A percentile compares a stretch with the other conserved stretches of the same genome.
phyloP scores from a whole-genome alignment of 2,888 invertebrate genomes.

The Nymphalis urticae region DNA sequence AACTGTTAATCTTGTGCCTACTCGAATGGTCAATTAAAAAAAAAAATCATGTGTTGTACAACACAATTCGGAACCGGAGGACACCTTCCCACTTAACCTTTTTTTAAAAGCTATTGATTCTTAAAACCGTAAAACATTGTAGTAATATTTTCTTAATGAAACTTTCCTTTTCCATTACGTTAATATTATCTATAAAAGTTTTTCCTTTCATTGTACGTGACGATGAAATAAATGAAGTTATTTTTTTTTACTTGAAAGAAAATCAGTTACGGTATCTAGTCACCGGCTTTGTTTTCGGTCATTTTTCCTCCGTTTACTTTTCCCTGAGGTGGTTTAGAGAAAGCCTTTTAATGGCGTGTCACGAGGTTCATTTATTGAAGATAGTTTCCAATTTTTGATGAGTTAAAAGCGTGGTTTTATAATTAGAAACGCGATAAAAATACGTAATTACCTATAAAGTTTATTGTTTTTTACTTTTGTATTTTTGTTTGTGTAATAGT shows the following conservation, averaged over 20 bases:
- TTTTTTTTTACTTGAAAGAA: conserved; percentile 8
- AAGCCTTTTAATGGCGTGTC: background rate
- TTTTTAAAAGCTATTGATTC: background rate
- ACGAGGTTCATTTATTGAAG: background rate
- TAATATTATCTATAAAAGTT: conserved; percentile 16
- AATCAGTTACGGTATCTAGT: conserved; percentile 5
- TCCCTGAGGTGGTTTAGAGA: background rate
- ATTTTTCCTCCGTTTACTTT: background rate
- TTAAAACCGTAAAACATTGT: background rate
- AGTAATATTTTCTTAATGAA: background rate
- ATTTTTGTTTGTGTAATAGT: too few species aligned
- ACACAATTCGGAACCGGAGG: too few species aligned
- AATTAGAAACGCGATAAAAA: too few species aligned
- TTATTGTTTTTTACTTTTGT: too few species aligned
- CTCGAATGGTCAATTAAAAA: too few species aligned
- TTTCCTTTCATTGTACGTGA: conserved; percentile 23
- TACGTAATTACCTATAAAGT: too few species aligned
- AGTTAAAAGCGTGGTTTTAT: too few species aligned
- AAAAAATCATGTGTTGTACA: too few species aligned
- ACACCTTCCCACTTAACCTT: background rate
- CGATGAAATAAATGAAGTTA: conserved; percentile 12
- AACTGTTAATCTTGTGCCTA: too few species aligned
- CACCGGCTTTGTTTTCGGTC: background rate
- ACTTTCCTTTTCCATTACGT: conserved; percentile 26
- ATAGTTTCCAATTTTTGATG: too few species aligned